These are phyloP conservation scores for Thymallus thymallus DNA, from an alignment of 2,113 vertebrate species.

Conservation along the genomic window DNA sequence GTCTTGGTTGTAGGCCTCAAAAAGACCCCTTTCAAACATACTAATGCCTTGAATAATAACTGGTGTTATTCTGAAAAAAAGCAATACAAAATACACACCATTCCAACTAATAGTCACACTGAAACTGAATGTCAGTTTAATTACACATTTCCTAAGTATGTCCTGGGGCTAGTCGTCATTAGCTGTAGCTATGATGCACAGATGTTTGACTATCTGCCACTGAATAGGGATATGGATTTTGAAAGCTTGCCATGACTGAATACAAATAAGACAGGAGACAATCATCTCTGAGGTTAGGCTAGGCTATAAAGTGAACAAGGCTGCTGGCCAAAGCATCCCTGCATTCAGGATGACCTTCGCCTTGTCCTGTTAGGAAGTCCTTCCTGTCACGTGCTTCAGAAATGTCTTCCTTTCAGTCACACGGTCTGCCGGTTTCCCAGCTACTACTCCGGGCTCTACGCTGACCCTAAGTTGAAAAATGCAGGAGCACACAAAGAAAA, in stretches of 20 bases:
- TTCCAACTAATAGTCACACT: not conserved
- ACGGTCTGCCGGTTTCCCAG: not conserved
- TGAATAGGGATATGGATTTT: not conserved
- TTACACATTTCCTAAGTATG: not conserved
- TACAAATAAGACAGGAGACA: too few relatives aligned
- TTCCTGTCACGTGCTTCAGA: constrained; percentile 58
- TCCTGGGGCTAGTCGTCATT: not conserved
- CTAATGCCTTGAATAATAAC: too few relatives aligned
- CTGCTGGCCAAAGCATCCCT: constrained; percentile 26
- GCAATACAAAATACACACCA: not conserved
- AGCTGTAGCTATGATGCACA: not conserved
- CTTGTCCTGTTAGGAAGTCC: constrained; percentile 55
- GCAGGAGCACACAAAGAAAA: too few relatives aligned
- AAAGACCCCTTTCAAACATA: too few relatives aligned
- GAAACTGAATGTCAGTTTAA: not conserved
- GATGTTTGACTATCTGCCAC: not conserved
- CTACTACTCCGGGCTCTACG: not conserved
- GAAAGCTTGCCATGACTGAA: too few relatives aligned
- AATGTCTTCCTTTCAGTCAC: constrained; percentile 52
- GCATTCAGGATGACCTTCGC: constrained; percentile 55
- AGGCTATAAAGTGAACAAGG: too few relatives aligned
- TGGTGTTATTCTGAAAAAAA: too few relatives aligned
- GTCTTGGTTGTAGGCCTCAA: too few relatives aligned
- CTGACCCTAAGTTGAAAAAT: too few relatives aligned
- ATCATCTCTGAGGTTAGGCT: too few relatives aligned